These are phyloP conservation scores for Scartelaos histophorus DNA, from an alignment of 2,113 vertebrate species.

Conservation along the genomic window DNA sequence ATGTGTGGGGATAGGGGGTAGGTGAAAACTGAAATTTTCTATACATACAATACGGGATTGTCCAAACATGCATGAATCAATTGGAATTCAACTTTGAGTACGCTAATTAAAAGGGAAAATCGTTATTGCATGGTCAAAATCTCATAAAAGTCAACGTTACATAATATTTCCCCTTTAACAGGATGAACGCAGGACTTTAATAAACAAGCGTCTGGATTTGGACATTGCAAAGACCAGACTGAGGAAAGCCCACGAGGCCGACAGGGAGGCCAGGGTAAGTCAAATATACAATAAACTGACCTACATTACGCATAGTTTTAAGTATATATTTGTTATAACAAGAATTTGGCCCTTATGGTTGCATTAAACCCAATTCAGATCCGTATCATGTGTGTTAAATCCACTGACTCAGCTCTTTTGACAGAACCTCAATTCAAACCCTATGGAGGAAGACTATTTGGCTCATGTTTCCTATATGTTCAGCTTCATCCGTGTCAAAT, in stretches of 20 bases:
- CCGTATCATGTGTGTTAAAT: not conserved
- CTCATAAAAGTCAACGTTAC: too few species aligned
- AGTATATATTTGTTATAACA: not conserved
- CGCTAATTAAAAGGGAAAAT: too few species aligned
- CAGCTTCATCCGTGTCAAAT: conserved; percentile 73
- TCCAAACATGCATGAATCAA: too few species aligned
- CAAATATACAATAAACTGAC: not conserved
- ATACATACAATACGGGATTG: too few species aligned
- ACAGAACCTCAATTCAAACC: conserved; percentile 63
- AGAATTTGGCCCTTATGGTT: not conserved
- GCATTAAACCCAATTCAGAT: not conserved
- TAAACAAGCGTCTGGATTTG: conserved; percentile 74
- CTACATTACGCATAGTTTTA: not conserved
- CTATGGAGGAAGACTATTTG: conserved; percentile 53
- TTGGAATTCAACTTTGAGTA: too few species aligned
- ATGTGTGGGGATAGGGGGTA: too few species aligned
- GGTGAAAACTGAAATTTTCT: too few species aligned
- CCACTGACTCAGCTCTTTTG: not conserved
- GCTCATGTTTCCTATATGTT: conserved; percentile 74
- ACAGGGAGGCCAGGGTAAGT: conserved; percentile 64
- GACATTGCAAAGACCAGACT: conserved; percentile 64
- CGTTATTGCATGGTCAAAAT: too few species aligned
- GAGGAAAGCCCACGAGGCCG: conserved; percentile 66
- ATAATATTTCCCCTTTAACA: conserved; percentile 12
- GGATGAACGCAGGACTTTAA: conserved; percentile 65